These are phyloP conservation scores for Clavelina lepadiformis DNA, from an alignment of 23 tunicate species.

Conservation along the genomic window DNA sequence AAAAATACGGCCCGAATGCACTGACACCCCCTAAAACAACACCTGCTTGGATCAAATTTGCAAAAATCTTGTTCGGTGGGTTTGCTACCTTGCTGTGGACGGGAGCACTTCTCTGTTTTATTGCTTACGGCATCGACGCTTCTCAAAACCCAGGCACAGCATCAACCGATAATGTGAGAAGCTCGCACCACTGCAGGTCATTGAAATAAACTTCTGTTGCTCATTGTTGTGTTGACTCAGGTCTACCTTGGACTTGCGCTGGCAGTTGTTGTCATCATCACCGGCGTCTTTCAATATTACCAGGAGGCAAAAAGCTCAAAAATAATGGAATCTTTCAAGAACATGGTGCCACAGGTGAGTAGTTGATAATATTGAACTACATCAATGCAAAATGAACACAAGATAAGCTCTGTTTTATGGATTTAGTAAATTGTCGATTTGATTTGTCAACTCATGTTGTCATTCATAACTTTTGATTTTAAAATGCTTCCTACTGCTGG, in stretches of 20 bases:
- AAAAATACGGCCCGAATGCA: conserved; percentile 48
- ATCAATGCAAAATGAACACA: too few relatives aligned
- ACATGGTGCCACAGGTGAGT: conserved; percentile 65
- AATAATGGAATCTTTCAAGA: conserved; percentile 83
- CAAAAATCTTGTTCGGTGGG: conserved; percentile 47
- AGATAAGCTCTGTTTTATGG: too few relatives aligned
- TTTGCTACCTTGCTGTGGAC: conserved; percentile 57
- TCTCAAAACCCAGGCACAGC: conserved; percentile 22
- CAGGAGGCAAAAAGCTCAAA: conserved; percentile 74
- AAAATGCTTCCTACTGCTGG: too few relatives aligned
- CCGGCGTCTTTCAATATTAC: conserved; percentile 76
- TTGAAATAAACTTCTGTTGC: too few relatives aligned
- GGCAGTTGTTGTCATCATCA: conserved; percentile 66
- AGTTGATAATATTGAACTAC: background rate
- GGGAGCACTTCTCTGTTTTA: conserved; percentile 54
- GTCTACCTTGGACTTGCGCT: conserved; percentile 65
- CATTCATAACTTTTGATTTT: too few relatives aligned
- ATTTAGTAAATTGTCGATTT: too few relatives aligned
- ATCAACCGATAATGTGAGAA: conserved; percentile 59
- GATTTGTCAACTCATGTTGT: too few relatives aligned
- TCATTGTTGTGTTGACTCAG: conserved; percentile 12
- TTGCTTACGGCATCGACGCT: conserved; percentile 42
- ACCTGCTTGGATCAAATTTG: conserved; percentile 71
- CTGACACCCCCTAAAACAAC: conserved; percentile 81
- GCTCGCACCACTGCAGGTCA: background rate